phyloP scores from a whole-genome alignment of 2,113 vertebrate genomes.

The Megaleporinus macrocephalus region DNA sequence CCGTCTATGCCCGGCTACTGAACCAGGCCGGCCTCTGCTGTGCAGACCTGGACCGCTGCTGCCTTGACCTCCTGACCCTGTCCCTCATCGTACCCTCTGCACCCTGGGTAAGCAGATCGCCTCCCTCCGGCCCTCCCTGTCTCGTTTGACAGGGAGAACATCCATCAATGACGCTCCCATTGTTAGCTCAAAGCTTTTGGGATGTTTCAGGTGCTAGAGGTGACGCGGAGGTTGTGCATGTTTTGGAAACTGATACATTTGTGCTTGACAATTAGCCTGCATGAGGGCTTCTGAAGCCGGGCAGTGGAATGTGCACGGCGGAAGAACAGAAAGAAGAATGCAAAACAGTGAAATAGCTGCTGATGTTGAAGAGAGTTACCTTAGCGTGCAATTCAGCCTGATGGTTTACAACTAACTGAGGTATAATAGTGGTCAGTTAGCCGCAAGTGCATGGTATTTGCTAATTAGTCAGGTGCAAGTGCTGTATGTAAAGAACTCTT shows the following conservation, averaged over 20 bases:
- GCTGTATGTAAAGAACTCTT: too few species aligned
- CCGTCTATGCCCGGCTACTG: conserved; percentile 56
- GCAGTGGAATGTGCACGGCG: conserved; percentile 29
- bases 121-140: conserved; percentile 30
- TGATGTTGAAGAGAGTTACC: not conserved
- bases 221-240: conserved; percentile 45
- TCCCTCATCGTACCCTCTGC: conserved; percentile 69
- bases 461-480: not conserved
- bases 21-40: conserved; percentile 61
- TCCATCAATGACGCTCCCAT: conserved; percentile 38
- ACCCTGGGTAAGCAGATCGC: conserved; percentile 64
- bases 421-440: not conserved
- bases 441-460: not conserved
- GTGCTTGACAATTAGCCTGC: conserved; percentile 52
- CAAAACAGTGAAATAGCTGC: conserved; percentile 39
- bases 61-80: conserved; percentile 68
- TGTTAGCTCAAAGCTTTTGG: conserved; percentile 33
- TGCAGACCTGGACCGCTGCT: conserved; percentile 64
- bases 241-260: conserved; percentile 53
- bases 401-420: not conserved
- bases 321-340: conserved; percentile 41
- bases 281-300: conserved; percentile 43
- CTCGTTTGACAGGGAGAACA: conserved; percentile 10
- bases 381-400: conserved; percentile 15
- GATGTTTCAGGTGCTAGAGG: conserved; percentile 33